phyloP scores from a whole-genome alignment of 2,888 invertebrate genomes.

The Cheilosia variabilis region DNA sequence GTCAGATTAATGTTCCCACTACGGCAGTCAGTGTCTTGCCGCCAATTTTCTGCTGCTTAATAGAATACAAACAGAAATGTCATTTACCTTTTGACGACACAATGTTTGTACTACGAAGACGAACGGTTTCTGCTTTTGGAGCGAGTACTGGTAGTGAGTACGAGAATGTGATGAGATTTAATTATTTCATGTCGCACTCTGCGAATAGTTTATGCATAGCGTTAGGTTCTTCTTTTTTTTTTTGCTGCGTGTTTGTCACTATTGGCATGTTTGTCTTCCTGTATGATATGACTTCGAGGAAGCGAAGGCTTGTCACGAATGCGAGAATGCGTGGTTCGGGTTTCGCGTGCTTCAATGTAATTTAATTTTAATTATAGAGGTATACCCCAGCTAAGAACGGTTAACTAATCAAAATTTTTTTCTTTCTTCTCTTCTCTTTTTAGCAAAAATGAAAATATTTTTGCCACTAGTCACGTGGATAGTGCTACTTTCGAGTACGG shows the following conservation, averaged over 20 bases:
- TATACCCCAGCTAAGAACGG: conserved; percentile 6
- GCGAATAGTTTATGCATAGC: conserved; percentile 50
- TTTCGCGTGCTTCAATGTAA: conserved; percentile 1
- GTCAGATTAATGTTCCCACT: conserved; percentile 29
- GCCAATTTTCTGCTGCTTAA: conserved; percentile 39
- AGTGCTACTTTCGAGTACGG: conserved; percentile 92
- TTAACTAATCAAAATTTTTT: conserved; percentile 57
- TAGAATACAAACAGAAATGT: conserved; percentile 42
- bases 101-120: not conserved
- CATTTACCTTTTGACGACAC: conserved; percentile 65
- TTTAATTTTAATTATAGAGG: conserved; percentile 12
- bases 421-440: conserved; percentile 85
- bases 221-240: conserved; percentile 40
- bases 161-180: conserved; percentile 67
- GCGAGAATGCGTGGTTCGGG: conserved; percentile 38
- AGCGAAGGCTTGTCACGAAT: conserved; percentile 59
- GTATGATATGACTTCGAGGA: conserved; percentile 57
- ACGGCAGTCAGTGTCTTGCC: conserved; percentile 21
- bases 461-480: conserved; percentile 96
- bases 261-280: conserved; percentile 44
- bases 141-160: conserved; percentile 33
- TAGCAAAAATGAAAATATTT: conserved; percentile 96
- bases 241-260: conserved; percentile 5
- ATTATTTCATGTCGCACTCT: conserved; percentile 28
- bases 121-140: conserved; percentile 21